phyloP scores from a whole-genome alignment of 2,888 invertebrate species.

The Eledona agricola region DNA sequence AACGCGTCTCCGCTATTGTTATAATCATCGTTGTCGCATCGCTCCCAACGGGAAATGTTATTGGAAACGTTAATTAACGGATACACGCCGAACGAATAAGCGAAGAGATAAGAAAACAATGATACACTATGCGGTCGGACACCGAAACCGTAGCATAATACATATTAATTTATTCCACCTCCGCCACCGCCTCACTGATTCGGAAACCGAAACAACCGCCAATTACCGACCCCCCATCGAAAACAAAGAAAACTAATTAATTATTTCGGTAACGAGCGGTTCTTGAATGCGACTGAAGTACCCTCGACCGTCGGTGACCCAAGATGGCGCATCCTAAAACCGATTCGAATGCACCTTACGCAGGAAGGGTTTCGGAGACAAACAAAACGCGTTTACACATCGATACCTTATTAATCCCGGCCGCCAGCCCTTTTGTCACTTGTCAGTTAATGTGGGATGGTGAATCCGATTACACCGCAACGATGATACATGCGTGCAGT shows the following conservation, averaged over 20 bases:
- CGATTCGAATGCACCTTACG: background rate
- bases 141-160: slow-evolving; percentile 25
- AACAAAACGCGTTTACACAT: too few species aligned
- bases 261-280: slow-evolving; percentile 6
- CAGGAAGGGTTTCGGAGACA: too few species aligned
- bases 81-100: slow-evolving; percentile 31
- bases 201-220: slow-evolving; percentile 24
- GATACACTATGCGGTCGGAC: slow-evolving; percentile 29
- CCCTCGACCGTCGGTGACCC: background rate
- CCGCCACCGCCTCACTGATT: slow-evolving; percentile 11
- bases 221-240: slow-evolving; percentile 14
- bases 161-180: slow-evolving; percentile 26
- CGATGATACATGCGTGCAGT: slow-evolving; percentile 39
- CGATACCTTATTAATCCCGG: slow-evolving; percentile 46
- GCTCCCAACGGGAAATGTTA: slow-evolving; percentile 28
- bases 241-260: slow-evolving; percentile 26
- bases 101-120: slow-evolving; percentile 35
- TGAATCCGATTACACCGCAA: slow-evolving; percentile 39
- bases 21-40: slow-evolving; percentile 13
- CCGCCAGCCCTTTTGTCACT: slow-evolving; percentile 46
- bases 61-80: slow-evolving; percentile 36
- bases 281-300: background rate
- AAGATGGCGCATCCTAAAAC: background rate
- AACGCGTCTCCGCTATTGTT: slow-evolving; percentile 30
- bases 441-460: slow-evolving; percentile 49